Evolutionary conservation across 2,888 invertebrate species (phyloP), one percentile per base, ranked within the genome.

Genomic region (Macropis europaea): DNA sequence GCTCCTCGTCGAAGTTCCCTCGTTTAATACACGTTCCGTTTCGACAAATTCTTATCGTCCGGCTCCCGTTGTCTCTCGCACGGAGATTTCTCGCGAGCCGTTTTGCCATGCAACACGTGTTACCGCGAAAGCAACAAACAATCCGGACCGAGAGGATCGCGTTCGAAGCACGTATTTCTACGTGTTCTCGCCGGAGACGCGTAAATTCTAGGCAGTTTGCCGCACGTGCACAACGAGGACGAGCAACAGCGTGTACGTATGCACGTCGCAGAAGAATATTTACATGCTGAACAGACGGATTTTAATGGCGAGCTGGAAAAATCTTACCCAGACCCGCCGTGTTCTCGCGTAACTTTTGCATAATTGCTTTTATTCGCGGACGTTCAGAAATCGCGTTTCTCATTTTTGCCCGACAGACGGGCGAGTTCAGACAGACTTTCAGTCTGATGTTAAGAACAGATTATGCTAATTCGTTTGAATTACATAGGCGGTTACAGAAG

Each of bases 71-170:
- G 5, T 42, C 13, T 13, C 56, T 26, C 17, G 2, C n/a, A 13
- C 24, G 22, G 11, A 50, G 26, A 61, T 45, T 69, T 70, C 47
- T 59, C 47, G 26, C 38, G 9, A 34, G 11, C 22, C 15, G 43
- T 61, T 71, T 61, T 42, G 43, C 43, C 53, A 60, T 70, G 61
- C 61, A 50, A 71, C 61, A 56, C 62, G 54, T 70, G 61, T 71
- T 53, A 54, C 34, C 26, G 50, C 19, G 48, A 50, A 61, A 60
- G 62, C 50, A 70, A 69, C 57, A 34, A 32, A 19, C 50, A 9
- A 13, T 19, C 15, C 13, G 28, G 26, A 36, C 32, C 17, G 13
- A 11, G 17, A 36, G 52, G 34, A 69, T 45, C 52, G 24, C 17
- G 40, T 5, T 38, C 13, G 43, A 17, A 36, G 43, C 71, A 56